phyloP scores from a whole-genome alignment of 2,797 vertebrate species.

The Girardinus metallicus region DNA sequence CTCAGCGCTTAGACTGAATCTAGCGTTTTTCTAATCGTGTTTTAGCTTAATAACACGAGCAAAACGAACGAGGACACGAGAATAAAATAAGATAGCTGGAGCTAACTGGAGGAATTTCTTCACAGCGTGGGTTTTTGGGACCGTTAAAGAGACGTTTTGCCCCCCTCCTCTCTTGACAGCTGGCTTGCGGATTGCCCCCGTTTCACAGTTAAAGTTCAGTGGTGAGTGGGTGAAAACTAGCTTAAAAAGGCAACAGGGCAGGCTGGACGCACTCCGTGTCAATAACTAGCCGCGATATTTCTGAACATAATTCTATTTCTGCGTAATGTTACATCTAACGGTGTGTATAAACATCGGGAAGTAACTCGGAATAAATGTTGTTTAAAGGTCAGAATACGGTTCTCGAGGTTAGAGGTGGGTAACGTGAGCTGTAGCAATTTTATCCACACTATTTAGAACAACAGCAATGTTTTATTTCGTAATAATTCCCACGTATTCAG shows the following conservation, averaged over 20 bases:
- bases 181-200: constrained; percentile 58
- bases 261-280: background rate
- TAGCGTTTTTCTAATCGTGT: constrained; percentile 16
- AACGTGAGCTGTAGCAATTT: background rate
- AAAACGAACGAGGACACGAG: background rate
- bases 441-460: background rate
- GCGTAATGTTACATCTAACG: background rate
- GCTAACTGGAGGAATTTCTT: background rate
- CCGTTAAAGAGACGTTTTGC: constrained; percentile 46
- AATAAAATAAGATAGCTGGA: background rate
- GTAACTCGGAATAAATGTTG: background rate
- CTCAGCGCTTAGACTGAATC: constrained; percentile 30
- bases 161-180: constrained; percentile 49
- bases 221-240: constrained; percentile 59
- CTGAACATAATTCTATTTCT: background rate
- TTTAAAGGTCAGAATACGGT: background rate
- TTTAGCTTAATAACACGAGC: constrained; percentile 15
- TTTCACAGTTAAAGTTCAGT: constrained; percentile 63
- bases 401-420: background rate
- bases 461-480: background rate
- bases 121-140: constrained; percentile 17
- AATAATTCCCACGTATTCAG: background rate
- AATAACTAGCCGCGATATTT: background rate
- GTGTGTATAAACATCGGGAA: background rate
- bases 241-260: background rate